These are phyloP conservation scores for Tipula helvola DNA, from an alignment of 2,888 invertebrate genomes.

Conservation along the genomic window DNA sequence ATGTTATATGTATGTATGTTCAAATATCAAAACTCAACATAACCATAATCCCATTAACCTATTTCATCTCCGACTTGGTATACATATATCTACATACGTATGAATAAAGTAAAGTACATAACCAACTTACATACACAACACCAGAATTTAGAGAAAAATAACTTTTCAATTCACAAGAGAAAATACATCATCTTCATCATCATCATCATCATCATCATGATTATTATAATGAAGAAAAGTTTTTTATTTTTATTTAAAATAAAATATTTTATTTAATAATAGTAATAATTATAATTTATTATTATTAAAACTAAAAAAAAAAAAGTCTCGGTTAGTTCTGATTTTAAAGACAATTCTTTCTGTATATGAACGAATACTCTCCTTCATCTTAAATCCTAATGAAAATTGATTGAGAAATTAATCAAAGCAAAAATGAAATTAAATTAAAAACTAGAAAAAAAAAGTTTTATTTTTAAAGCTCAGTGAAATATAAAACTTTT, in stretches of 20 bases:
- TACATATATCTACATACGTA: not conserved
- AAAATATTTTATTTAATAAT: not conserved
- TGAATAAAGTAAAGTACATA: not conserved
- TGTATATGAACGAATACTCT: not conserved
- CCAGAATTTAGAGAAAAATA: not conserved
- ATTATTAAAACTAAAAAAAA: not conserved
- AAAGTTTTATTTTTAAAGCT: not conserved
- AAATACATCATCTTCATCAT: not conserved
- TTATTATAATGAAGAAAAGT: not conserved
- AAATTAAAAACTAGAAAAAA: not conserved
- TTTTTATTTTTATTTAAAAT: not conserved
- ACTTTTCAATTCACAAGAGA: not conserved
- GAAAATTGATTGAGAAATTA: not conserved
- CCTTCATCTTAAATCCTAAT: not conserved
- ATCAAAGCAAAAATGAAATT: not conserved
- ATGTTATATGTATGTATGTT: not conserved
- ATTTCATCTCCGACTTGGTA: not conserved
- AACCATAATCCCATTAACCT: conserved; percentile 4
- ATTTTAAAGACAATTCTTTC: not conserved
- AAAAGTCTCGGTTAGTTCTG: not conserved
- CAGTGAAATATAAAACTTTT: not conserved
- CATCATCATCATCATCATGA: not conserved
- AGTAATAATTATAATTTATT: not conserved
- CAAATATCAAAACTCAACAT: not conserved
- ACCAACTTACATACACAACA: not conserved